These are phyloP conservation scores for Homarus gammarus DNA, from an alignment of 2,888 invertebrate species.

Conservation along the genomic window DNA sequence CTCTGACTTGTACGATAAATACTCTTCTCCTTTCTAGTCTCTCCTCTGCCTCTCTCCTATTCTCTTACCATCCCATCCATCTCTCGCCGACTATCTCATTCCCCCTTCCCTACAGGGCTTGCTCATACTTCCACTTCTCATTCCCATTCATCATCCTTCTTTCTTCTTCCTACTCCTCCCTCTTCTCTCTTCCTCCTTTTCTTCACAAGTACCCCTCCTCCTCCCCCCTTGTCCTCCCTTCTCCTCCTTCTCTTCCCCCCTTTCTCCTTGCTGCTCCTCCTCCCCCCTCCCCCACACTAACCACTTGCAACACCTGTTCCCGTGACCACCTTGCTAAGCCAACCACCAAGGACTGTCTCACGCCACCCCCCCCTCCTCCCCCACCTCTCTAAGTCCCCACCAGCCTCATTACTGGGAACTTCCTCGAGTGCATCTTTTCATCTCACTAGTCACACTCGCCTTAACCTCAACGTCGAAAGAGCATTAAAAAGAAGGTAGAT, in stretches of 20 bases:
- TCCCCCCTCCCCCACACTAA: background rate
- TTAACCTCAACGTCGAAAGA: no score
- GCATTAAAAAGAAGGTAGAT: no score
- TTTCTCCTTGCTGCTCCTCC: no score
- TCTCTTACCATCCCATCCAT: background rate
- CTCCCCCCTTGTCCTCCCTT: background rate
- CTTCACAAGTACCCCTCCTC: no score
- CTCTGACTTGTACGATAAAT: background rate
- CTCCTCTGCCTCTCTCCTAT: no score
- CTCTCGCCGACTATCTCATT: background rate
- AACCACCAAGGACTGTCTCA: background rate
- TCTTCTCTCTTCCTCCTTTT: no score
- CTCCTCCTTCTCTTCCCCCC: no score
- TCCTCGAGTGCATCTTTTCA: background rate
- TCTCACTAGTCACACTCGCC: no score
- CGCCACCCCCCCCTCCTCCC: background rate
- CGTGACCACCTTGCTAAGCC: slow-evolving; percentile 9
- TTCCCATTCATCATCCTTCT: no score
- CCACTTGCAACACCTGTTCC: background rate
- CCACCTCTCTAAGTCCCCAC: background rate
- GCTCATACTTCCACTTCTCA: no score
- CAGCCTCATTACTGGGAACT: background rate
- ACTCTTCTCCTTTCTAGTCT: background rate
- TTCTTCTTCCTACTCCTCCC: no score
- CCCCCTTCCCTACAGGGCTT: no score